Evolutionary conservation across 2,888 invertebrate species (phyloP), one percentile per base, ranked within the genome.

Genomic region (Rhingia campestris): DNA sequence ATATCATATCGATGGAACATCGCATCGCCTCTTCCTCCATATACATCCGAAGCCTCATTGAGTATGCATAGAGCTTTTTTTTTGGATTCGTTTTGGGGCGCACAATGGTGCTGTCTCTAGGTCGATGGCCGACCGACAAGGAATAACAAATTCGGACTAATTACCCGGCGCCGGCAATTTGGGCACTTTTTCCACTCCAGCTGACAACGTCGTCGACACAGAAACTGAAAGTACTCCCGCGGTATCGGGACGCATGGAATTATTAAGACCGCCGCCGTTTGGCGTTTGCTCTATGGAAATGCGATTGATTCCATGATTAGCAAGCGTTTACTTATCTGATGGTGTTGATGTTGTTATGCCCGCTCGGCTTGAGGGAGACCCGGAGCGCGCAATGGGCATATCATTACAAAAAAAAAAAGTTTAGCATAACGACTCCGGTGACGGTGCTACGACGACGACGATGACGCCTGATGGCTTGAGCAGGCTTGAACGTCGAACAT

Each of bases 251-350:
- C 12, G 30, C 35, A 53, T 35, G 70, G 64, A 56, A 61, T 66
- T 54, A 79, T 66, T 47, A 67, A 51, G 14, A 64, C 58, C 39
- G 54, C 39, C 43, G 73, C 22, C 58, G 63, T 77, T 64, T 43
- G 73, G 22, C 58, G 63, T 77, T 64, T 22, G 79, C 33, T 69
- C 63, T 79, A 79, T 84, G 82, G 79, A 79, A 79, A 79, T 79
- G 79, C 82, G 82, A 79, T 79, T 79, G 82, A 84, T 84, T 84
- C 67, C 69, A 84, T 84, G 82, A 84, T 84, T 79, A 84, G 73
- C 73, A 69, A 84, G 79, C 79, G 79, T 79, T 79, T 79, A 67
- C 74, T 84, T 84, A 84, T 84, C 82, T 84, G 82, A 84, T 84
- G 80, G 80, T 79, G 73, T 64, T 82, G 79, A 79, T 79, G 73